A percentile compares a stretch with the other conserved stretches of the same genome.
These are phyloP conservation scores for Struthio camelus DNA, from an alignment of 2,113 vertebrate genomes.

Conservation along the genomic window DNA sequence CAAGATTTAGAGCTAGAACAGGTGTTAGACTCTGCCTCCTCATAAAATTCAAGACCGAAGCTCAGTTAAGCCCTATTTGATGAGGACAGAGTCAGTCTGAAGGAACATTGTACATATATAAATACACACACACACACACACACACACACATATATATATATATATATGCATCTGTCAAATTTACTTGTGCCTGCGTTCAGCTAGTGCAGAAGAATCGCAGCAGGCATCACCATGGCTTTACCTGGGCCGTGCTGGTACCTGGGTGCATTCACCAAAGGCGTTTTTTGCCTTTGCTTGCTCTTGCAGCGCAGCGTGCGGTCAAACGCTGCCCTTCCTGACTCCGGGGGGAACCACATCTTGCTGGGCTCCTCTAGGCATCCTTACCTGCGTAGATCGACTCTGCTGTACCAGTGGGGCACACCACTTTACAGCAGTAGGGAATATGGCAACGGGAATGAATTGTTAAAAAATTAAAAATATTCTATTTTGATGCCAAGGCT, in stretches of 20 bases:
- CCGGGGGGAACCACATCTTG: neutral
- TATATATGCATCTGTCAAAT: neutral
- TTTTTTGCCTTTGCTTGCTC: rapidly evolving
- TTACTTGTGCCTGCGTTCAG: neutral
- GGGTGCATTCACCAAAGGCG: neutral
- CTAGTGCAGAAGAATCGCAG: neutral
- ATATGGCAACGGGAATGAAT: neutral
- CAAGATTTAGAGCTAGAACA: neutral
- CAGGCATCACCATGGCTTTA: neutral
- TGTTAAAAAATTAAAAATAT: constrained; percentile 13
- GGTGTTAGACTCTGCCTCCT: neutral
- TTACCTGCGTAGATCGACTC: neutral
- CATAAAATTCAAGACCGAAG: neutral
- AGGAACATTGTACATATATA: neutral
- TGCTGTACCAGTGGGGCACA: neutral
- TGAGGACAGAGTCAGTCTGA: neutral
- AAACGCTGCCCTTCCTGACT: neutral
- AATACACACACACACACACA: too few species aligned
- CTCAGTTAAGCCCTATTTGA: neutral
- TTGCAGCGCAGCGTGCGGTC: neutral
- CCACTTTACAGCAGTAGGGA: neutral
- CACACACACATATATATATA: too few species aligned
- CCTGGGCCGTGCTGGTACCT: neutral
- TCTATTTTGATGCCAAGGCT: neutral
- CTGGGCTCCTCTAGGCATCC: rapidly evolving